Evolutionary conservation across 2,113 vertebrate genomes (phyloP).

Genomic region (Guaruba guarouba): DNA sequence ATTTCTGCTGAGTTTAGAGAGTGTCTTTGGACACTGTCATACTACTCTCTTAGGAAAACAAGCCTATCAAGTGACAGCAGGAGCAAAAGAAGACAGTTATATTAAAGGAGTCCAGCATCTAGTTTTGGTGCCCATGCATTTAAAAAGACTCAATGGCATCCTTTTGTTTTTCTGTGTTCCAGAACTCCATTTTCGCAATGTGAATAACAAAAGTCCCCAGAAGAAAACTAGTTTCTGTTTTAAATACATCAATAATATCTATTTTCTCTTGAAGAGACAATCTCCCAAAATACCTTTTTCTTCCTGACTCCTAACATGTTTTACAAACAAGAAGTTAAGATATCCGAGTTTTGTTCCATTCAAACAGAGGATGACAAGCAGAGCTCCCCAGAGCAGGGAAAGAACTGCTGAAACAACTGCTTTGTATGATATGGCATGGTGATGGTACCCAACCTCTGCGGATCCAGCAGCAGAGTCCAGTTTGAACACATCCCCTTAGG

Average conservation of each 20-base stretch:
- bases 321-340: background rate
- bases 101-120: background rate
- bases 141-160: rapidly evolving
- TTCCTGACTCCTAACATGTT: background rate
- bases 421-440: background rate
- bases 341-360: background rate
- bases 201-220: background rate
- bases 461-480: background rate
- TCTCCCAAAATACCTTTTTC: background rate
- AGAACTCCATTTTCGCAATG: background rate
- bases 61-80: background rate
- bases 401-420: background rate
- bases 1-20: background rate
- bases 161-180: background rate
- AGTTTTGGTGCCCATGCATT: background rate
- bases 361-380: background rate
- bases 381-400: background rate
- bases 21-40: background rate
- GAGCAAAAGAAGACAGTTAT: background rate
- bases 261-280: background rate
- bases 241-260: background rate
- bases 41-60: background rate
- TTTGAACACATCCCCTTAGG: background rate
- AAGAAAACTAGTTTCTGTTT: background rate
- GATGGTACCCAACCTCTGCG: background rate